phyloP scores from a whole-genome alignment of 2,888 invertebrate genomes.

The Pristionchus entomophagus region DNA sequence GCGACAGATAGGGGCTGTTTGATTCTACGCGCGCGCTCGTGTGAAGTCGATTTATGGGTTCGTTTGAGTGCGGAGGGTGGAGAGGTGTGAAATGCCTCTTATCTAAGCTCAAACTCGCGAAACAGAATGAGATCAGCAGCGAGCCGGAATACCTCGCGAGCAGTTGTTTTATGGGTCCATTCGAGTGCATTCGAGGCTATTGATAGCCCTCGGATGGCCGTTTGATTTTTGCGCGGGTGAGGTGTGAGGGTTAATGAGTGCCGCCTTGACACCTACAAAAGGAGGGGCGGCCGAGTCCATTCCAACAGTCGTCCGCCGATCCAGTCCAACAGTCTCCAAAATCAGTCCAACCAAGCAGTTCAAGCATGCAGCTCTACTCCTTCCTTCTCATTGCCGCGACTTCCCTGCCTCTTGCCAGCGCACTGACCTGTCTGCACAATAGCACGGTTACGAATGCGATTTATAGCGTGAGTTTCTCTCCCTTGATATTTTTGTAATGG shows the following conservation, averaged over 20 bases:
- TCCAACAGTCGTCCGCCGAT: not conserved
- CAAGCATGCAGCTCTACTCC: not conserved
- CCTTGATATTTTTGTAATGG: not conserved
- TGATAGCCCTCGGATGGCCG: not conserved
- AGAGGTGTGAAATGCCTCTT: no score
- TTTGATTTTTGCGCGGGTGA: conserved; percentile 14
- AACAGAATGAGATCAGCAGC: no score
- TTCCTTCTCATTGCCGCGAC: not conserved
- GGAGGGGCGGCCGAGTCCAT: not conserved
- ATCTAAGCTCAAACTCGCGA: no score
- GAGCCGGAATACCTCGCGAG: no score
- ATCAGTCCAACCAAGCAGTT: not conserved
- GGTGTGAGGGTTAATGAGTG: not conserved
- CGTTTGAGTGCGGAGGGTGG: no score
- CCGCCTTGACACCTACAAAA: not conserved
- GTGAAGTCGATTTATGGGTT: conserved; percentile 32
- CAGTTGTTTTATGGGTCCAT: conserved; percentile 4
- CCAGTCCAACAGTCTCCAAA: not conserved
- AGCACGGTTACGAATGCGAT: conserved; percentile 16
- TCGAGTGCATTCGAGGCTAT: not conserved
- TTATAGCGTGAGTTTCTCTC: not conserved
- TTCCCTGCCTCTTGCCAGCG: not conserved
- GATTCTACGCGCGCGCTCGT: no score
- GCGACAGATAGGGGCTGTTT: no score
- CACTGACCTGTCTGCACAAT: not conserved